Base-by-base conservation (phyloP, 2,888 invertebrate species). In the Leucania comma region DNA sequence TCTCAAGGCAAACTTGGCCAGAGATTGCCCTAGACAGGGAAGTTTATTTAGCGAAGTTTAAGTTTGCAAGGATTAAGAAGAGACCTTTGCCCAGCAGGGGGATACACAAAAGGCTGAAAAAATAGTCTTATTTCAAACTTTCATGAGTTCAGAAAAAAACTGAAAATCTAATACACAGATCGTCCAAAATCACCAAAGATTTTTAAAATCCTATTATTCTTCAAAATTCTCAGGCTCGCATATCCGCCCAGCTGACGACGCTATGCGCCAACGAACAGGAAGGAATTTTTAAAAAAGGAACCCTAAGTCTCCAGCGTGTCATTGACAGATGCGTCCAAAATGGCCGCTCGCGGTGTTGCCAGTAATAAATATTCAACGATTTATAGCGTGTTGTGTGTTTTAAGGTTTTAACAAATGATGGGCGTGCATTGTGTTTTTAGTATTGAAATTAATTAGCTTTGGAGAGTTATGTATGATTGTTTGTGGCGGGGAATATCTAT, bases 321-420 rank as follows among this genome's bases (percentile, higher is more conserved):
- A 85, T 79, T 88, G 90, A 90, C 90, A 91, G 88, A 90, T 90
- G 91, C 73, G 82, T 79, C 77, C 83, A 89, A 89, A 86, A 90
- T 89, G 88, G 89, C 88, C 82, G 82, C 74, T 57, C 26, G 72
- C 32, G 68, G 80, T 83, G 86, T 87, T 86, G 75, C 85, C 84
- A 85, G 83, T 75, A 74, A 80, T 82, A 84, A 86, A 85, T 85
- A 85, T 84, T 80, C 77, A 76, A 78, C 72, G 74, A 85, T 85
- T 84, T 86, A 85, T 80, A 64, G 72, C 69, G 67, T 68, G 68
- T 75, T 65, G 63, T 72, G 71, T 72, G 68, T 82, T 84, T 83
- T 77, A 72, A 78, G 72, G 68, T 80, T 84, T 83, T 75, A 72
- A 78, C 65, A 84, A 83, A 77, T 80, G 68, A 63, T 35, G 50